Conservation (phyloP, 2,797 vertebrate species). For the Chromis chromis region DNA sequence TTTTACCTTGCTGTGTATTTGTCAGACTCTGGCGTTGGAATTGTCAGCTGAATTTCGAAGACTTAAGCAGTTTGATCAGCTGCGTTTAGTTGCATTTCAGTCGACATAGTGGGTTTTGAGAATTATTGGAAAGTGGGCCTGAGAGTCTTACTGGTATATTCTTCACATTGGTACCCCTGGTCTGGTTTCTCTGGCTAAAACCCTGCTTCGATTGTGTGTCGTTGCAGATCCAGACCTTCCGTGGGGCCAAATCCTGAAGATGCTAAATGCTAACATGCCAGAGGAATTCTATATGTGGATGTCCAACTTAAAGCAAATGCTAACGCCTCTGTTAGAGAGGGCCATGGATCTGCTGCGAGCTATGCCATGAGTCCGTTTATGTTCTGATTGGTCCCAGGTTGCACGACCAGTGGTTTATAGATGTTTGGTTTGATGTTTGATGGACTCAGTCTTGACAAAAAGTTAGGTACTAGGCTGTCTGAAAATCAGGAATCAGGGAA, state of each 20-base stretch:
- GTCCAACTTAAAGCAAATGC: conserved; percentile 71
- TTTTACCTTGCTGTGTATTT: background rate
- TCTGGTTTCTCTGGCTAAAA: conserved; percentile 72
- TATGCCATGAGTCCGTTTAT: conserved; percentile 35
- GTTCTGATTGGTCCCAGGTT: background rate
- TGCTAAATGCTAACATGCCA: conserved; percentile 81
- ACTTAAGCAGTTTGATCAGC: background rate
- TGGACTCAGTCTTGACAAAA: background rate
- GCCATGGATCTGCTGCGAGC: conserved; percentile 73
- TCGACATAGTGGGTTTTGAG: background rate
- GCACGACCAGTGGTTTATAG: background rate
- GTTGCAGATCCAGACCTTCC: conserved; percentile 84
- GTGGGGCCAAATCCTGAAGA: conserved; percentile 83
- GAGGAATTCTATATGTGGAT: conserved; percentile 82
- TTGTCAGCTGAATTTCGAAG: background rate
- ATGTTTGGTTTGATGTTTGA: background rate
- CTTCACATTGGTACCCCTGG: conserved; percentile 25
- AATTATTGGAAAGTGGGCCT: too few relatives aligned
- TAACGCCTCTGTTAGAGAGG: conserved; percentile 74
- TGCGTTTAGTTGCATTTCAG: too few relatives aligned
- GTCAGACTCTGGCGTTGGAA: background rate
- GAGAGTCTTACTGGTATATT: background rate
- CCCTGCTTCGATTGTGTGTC: conserved; percentile 84
- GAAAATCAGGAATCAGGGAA: background rate
- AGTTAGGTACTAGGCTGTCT: background rate